phyloP scores from a whole-genome alignment of 2,113 vertebrate species.

The Pristiophorus japonicus region DNA sequence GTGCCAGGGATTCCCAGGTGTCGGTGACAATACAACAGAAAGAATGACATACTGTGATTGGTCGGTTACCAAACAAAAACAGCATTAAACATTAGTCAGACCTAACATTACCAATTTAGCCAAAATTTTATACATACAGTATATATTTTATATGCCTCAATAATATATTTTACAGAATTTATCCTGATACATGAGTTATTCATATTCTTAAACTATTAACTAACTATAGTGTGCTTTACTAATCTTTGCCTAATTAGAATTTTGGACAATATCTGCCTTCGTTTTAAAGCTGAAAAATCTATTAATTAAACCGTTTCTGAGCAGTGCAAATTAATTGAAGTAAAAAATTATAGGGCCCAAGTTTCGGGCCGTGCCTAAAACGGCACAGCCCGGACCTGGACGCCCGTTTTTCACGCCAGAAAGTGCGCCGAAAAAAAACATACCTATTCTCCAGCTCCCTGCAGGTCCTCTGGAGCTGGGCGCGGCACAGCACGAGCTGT shows the following conservation, averaged over 20 bases:
- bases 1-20: too few relatives aligned
- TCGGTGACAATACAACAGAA: background rate
- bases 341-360: background rate
- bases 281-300: background rate
- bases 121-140: background rate
- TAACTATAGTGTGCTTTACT: background rate
- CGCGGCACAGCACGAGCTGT: too few relatives aligned
- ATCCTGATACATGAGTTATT: background rate
- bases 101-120: background rate
- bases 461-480: too few relatives aligned
- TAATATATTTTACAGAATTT: background rate
- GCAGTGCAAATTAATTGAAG: background rate
- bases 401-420: too few relatives aligned
- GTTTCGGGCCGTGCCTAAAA: too few relatives aligned
- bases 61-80: background rate
- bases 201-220: background rate
- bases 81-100: background rate
- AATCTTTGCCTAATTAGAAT: background rate
- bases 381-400: too few relatives aligned
- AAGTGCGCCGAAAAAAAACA: too few relatives aligned
- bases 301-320: background rate
- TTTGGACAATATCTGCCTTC: background rate
- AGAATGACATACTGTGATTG: background rate
- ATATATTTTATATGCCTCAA: background rate
- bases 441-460: too few relatives aligned